Evolutionary conservation across 2,797 vertebrate genomes (phyloP).

Genomic region (Anolis apletophallus): DNA sequence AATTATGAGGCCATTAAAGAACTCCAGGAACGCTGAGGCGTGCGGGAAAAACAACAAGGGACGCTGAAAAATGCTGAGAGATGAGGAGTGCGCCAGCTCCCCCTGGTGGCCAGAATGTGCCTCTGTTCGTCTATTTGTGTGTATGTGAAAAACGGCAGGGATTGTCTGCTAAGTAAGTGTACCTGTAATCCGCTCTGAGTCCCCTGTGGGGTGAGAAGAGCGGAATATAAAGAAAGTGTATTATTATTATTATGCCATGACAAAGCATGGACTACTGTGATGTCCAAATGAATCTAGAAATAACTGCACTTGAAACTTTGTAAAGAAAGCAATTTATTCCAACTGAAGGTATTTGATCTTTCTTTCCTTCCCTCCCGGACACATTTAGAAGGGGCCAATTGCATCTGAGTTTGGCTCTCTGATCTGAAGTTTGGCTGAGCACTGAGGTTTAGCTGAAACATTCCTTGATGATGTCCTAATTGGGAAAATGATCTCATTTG

Average conservation of each 20-base stretch:
- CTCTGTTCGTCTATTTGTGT: too few relatives aligned
- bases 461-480: conserved; percentile 23
- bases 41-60: too few relatives aligned
- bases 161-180: too few relatives aligned
- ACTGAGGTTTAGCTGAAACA: background rate
- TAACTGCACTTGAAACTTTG: background rate
- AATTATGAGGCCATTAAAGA: too few relatives aligned
- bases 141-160: too few relatives aligned
- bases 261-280: background rate
- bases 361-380: background rate
- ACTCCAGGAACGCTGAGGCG: too few relatives aligned
- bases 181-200: too few relatives aligned
- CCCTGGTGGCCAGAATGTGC: too few relatives aligned
- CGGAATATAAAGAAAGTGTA: too few relatives aligned
- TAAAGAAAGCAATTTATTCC: background rate
- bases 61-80: too few relatives aligned
- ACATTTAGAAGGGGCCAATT: background rate
- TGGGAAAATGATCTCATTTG: conserved; percentile 35
- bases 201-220: too few relatives aligned
- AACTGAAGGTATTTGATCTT: background rate
- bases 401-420: background rate
- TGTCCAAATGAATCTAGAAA: background rate
- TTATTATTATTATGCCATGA: background rate
- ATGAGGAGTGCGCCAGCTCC: too few relatives aligned
- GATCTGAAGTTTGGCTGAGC: conserved; percentile 4